Evolutionary conservation across 2,888 invertebrate species (phyloP), one percentile per base, ranked within the genome.

Genomic region (Octonoba sinensis): DNA sequence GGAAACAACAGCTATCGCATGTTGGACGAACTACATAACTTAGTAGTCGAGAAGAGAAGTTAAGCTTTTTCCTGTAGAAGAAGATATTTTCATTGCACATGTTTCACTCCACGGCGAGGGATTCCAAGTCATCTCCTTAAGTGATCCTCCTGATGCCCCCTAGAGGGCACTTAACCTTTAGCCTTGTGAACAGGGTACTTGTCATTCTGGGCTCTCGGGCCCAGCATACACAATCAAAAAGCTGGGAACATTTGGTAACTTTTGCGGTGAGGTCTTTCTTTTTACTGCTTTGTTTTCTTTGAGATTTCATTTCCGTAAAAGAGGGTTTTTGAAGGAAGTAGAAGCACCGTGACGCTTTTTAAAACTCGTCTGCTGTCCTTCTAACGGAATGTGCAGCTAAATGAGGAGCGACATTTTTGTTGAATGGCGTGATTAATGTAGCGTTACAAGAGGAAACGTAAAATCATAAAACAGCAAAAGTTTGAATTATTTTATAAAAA

Each of bases 51-150:
- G 59, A 60, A 49, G 59, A 22, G 51, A 67, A 67, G 20, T 67
- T 59, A 67, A 67, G 67, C 36, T 67, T 75, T 66, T 24, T 20
- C 24, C 22, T 24, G 51, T 24, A 51, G 76, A 47, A 62, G 62
- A 66, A 56, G 69, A 49, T 69, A 76, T 67, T 69, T 76, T 62
- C 69, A 76, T 76, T 59, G 56, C 36, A 36, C 57, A 75, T 66
- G 75, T 67, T 75, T 59, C 75, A 69, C 69, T 67, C 75, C 51
- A 64, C 76, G 62, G 62, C 64, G 3, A 18, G 76, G 76, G 76
- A 76, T 62, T 76, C 64, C 76, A 56, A 76, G 76, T 76, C 76
- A 76, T 76, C 76, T 76, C 47, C 67, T 76, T 76, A 76, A 76
- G 76, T 76, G 76, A 76, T 76, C 67, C 60, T 70, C 69, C 54